Evolutionary conservation across 1,140 invertebrate species (phyloP), one percentile per base, ranked within the genome.

Genomic region (Drusus annulatus): DNA sequence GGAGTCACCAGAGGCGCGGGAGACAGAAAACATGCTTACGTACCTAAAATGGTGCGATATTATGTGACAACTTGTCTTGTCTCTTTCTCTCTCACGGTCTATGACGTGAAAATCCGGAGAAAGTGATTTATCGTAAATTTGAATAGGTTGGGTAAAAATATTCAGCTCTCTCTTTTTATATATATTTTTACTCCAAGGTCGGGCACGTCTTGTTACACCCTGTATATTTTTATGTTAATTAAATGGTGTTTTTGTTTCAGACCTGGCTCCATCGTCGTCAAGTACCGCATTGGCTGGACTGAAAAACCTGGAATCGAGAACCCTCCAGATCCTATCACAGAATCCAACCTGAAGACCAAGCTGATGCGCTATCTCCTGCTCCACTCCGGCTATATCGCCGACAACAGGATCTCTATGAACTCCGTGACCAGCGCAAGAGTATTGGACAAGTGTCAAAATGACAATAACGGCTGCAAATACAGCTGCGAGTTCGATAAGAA

Each of bases 401-500:
- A 89, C 8, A 92, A 93, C 84, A 89, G 90, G 71, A 84, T 93
- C 56, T 86, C 88, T 31, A 85, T 89, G 69, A 89, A 90, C 25
- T 88, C 88, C 31, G 84, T 92, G 7, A 80, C 82, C 25, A 84
- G 90, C 3, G 86, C 87, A 63, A 87, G 87, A 75, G 88, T 96
- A 17, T 83, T 93, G 1, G 95, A 97, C 88, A 87, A 93, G 28
- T 98, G 96, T 87, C 92, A 94, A 85, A 90, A 92, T 56, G 90
- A 93, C 81, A 95, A 95, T 84, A 92, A 94, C 76, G 91, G 90
- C 2, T 98, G 96, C 85, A 92, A 94, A 77, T 92, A 96, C 86
- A 88, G 91, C 8, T 98, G 96, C 86, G 87, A 90, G 50, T 96
- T 94, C 84, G 93, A 96, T 85, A 92, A 93, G 81, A 83, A 83